Percentiles rank a stretch among this genome's conserved stretches.
Conservation (phyloP, 1,140 invertebrate genomes). For the Bombus haemorrhoidalis region DNA sequence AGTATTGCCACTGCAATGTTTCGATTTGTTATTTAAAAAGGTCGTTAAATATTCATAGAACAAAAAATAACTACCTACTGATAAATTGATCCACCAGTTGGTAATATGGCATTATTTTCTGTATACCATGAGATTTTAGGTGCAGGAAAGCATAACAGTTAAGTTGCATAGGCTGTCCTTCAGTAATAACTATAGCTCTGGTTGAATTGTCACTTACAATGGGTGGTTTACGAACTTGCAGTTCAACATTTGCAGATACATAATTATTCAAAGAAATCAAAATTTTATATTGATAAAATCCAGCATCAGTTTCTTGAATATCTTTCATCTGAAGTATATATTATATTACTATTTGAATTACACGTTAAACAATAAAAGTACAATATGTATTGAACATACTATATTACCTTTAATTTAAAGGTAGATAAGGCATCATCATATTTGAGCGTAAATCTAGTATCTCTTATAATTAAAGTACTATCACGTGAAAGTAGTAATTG, state of each 20-base stretch:
- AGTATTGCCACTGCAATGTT: conserved; percentile 89
- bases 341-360: not conserved
- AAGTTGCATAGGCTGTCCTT: conserved; percentile 90
- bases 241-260: conserved; percentile 91
- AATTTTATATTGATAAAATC: conserved; percentile 93
- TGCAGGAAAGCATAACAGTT: conserved; percentile 92
- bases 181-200: conserved; percentile 91
- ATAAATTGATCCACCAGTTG: conserved; percentile 92
- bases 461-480: conserved; percentile 91
- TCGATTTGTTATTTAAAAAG: not conserved
- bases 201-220: conserved; percentile 97
- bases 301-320: conserved; percentile 96
- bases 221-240: conserved; percentile 92
- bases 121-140: conserved; percentile 95
- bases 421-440: conserved; percentile 90
- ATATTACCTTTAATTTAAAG: conserved; percentile 89
- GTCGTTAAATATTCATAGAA: not conserved
- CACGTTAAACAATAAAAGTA: not conserved
- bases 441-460: conserved; percentile 92
- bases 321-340: conserved; percentile 89
- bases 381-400: too few species aligned
- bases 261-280: conserved; percentile 90
- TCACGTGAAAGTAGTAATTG: conserved; percentile 90
- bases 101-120: conserved; percentile 95
- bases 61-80: conserved; percentile 72